Base-by-base conservation (phyloP, 1,140 invertebrate genomes). In the Pentalonia nigronervosa region DNA sequence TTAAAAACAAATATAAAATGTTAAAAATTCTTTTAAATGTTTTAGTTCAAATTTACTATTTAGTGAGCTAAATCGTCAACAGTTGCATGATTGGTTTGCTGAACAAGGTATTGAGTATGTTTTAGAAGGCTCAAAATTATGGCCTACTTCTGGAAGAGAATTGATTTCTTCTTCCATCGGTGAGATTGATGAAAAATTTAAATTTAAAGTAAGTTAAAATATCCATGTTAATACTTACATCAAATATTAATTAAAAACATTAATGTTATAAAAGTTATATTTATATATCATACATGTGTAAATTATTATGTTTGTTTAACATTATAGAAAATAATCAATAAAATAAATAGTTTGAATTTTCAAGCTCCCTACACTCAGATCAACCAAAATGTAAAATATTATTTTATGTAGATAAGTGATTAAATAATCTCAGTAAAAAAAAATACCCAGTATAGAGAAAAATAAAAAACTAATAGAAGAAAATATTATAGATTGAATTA, bases 181-280 rank as follows among this genome's bases (percentile, higher is more conserved):
- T 94, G 98, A 99, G 94, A 96, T 99, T 45, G 99, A 99, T 95
- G 99, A 99, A 95, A 98, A 98, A 94, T 95, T 98, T 0, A 97
- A 96, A 91, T 96, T 98, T 25, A 98, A 98, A 94, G 95, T 95
- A 60, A 94, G 34, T 56, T 50, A 50, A 20, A 30, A 50, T 23
- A 84, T 0, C 23, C 11, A n/a, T 45, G 8, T 41, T 41, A 45
- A 25, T 84, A 4, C 2, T 84, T 45, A 25, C 23, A 86, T 30
- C 17, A 93, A 53, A 90, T 93, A 67, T 14, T 17, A n/a, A 3
- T 67, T n/a, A n/a, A 67, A 67, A 67, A 14, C 86, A 23, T 89
- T 36, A 6, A 30, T 93, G 84, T 34, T 93, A 50, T 47, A 86
- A 17, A 34, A 84, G 4, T 67, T n/a, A n/a, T 17, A 7, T 67